These are phyloP conservation scores for Drosophila suboccidentalis DNA, from an alignment of 2,888 invertebrate species.

Conservation along the genomic window DNA sequence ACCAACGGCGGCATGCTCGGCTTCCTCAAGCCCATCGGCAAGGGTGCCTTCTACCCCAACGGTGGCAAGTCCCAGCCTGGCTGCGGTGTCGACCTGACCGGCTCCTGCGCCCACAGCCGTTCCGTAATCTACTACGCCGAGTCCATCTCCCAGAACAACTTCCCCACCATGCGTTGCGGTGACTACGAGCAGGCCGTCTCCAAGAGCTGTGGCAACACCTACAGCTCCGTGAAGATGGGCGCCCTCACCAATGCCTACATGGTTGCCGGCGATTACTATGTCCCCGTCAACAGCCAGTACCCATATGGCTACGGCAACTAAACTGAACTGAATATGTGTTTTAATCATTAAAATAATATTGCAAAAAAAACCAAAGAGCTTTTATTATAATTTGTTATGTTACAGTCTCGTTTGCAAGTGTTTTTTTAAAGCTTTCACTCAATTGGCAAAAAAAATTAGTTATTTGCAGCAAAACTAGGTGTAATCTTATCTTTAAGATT, in stretches of 20 bases:
- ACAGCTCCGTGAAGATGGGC: constrained; percentile 78
- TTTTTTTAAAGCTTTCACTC: constrained; percentile 33
- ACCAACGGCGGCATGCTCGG: constrained; percentile 81
- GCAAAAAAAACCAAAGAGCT: neutral
- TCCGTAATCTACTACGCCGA: constrained; percentile 86
- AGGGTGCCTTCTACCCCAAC: constrained; percentile 87
- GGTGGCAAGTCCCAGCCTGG: constrained; percentile 87
- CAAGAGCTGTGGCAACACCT: constrained; percentile 70
- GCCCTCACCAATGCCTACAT: constrained; percentile 71
- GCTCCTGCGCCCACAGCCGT: constrained; percentile 85
- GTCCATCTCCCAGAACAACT: constrained; percentile 80
- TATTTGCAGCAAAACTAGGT: neutral
- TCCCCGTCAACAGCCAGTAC: constrained; percentile 71
- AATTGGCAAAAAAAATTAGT: neutral
- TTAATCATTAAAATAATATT: constrained; percentile 28
- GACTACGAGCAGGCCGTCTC: constrained; percentile 79
- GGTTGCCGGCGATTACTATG: constrained; percentile 79
- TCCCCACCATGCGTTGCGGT: constrained; percentile 70
- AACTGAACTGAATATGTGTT: constrained; percentile 37
- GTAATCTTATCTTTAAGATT: constrained; percentile 33
- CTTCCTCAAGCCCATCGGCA: constrained; percentile 83
- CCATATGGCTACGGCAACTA: constrained; percentile 76
- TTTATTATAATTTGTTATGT: neutral
- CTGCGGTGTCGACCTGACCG: constrained; percentile 85
- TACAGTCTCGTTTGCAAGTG: no score